Conservation (phyloP, 2,113 vertebrate genomes). For the Cettia cetti region DNA sequence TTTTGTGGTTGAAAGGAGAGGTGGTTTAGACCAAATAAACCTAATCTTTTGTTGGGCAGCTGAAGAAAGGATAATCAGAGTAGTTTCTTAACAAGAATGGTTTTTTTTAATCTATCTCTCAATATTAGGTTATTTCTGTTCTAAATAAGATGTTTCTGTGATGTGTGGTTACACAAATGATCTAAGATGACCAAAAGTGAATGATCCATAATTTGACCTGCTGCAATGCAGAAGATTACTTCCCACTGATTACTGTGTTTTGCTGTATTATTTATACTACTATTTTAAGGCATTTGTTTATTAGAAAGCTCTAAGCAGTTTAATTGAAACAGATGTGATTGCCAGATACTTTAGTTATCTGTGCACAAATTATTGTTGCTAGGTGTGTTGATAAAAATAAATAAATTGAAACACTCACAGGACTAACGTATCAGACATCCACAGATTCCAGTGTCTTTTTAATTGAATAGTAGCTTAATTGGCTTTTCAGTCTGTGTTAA, state of each 20-base stretch:
- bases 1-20: background rate
- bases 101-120: background rate
- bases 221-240: background rate
- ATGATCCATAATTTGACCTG: background rate
- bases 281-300: background rate
- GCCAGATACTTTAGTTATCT: background rate
- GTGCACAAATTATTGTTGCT: background rate
- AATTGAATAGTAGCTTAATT: background rate
- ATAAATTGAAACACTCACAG: background rate
- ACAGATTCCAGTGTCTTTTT: background rate
- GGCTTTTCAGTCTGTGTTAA: background rate
- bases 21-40: background rate
- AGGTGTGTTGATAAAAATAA: background rate
- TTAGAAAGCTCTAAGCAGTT: background rate
- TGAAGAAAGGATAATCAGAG: background rate
- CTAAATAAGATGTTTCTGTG: background rate
- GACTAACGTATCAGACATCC: background rate
- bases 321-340: slow-evolving; percentile 4
- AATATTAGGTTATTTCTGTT: background rate
- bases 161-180: background rate
- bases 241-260: background rate
- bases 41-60: background rate
- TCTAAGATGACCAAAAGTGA: background rate
- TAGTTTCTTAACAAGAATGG: background rate
- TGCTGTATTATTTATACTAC: background rate